These are phyloP conservation scores for Ptiloglossa arizonensis DNA, from an alignment of 1,140 invertebrate genomes.

Conservation along the genomic window DNA sequence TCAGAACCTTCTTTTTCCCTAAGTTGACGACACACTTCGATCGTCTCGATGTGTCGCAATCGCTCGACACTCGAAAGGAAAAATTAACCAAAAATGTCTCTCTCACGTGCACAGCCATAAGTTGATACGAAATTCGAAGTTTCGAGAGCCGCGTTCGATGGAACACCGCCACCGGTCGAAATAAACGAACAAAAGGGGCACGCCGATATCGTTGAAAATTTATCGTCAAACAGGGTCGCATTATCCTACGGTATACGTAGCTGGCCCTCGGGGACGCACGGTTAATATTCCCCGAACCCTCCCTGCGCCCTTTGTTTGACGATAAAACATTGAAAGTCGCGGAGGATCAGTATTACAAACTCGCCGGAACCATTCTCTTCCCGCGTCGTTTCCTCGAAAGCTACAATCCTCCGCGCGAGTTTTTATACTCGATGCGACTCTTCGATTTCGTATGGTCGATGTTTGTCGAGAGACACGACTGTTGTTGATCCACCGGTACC, in stretches of 20 bases:
- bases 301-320: conserved; percentile 25
- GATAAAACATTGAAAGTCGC: conserved; percentile 53
- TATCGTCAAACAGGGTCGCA: conserved; percentile 43
- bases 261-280: conserved; percentile 11
- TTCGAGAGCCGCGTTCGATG: too few species aligned
- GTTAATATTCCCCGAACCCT: conserved; percentile 36
- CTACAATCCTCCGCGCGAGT: background rate
- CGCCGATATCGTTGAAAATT: conserved; percentile 47
- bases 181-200: conserved; percentile 20
- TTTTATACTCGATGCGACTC: background rate
- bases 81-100: too few species aligned
- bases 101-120: too few species aligned
- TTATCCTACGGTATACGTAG: conserved; percentile 28
- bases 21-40: too few species aligned
- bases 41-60: too few species aligned
- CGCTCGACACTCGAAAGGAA: too few species aligned
- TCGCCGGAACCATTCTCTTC: background rate
- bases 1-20: too few species aligned
- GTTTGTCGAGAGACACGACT: conserved; percentile 4
- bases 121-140: too few species aligned
- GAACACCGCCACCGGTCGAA: conserved; percentile 8
- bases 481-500: conserved; percentile 4
- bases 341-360: conserved; percentile 1
- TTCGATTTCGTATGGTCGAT: conserved; percentile 40
- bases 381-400: background rate